Base-by-base conservation (phyloP, 2,888 invertebrate genomes). In the Idaea straminata region DNA sequence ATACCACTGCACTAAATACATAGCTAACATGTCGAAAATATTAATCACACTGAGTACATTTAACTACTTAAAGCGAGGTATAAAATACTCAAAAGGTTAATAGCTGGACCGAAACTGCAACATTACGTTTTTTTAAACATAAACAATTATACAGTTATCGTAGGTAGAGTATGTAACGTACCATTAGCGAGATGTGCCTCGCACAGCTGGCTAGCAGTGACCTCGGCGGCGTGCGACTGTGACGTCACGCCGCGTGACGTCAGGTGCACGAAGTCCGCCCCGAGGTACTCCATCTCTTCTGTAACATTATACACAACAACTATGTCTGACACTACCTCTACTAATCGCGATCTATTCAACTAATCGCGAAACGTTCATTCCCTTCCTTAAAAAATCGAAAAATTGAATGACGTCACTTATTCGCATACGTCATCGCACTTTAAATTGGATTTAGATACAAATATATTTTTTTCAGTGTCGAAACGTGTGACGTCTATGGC, bases 211-310 rank as follows among this genome's bases (percentile, higher is more conserved):
- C 79, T 73, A 4, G 87, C 87, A 35, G 77, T 74, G 65, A 70
- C 78, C 72, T 88, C 89, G 0, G 87, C 88, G 25, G 81, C 79
- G 61, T 81, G 85, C 62, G 83, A 83, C 77, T 83, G 86, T 4
- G 84, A 83, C 3, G 84, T 77, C 13, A 76, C 75, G 59, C 75
- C 74, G 69, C 71, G 76, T 61, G 80, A 70, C 57, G 77, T 72
- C 35, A 80, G 66, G 69, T 77, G 79, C 15, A 66, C 77, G 62
- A 81, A 71, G 59, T 84, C 82, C 3, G 81, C 83, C 0, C 79
- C 71, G 6, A 79, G 59, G 3, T 78, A 69, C 35, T 73, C 74
- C 61, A 73, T 65, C 13, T 72, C 73, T 0, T 82, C 83, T 82
- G 69, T 0, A 13, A 63, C 64, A 15, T 60, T 36, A 59, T 57